These are phyloP conservation scores for Pantherophis guttatus DNA, from an alignment of 2,113 vertebrate genomes.

Conservation along the genomic window DNA sequence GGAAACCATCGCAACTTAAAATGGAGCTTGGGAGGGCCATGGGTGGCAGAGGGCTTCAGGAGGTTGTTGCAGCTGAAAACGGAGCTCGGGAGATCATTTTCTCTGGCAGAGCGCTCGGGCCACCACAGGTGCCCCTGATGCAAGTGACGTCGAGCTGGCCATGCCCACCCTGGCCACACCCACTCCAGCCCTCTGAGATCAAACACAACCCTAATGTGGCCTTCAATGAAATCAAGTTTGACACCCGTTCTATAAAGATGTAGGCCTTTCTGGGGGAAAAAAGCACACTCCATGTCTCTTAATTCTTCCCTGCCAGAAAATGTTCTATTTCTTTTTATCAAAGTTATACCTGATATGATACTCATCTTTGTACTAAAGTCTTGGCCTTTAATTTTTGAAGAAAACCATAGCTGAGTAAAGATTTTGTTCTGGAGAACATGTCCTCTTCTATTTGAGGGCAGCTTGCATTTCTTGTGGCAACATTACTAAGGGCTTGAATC, in stretches of 20 bases:
- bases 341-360: background rate
- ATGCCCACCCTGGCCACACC: too few species aligned
- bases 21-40: too few species aligned
- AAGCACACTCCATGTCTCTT: background rate
- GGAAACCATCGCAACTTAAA: too few species aligned
- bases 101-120: too few species aligned
- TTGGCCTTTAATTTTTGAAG: background rate
- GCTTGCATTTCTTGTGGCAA: background rate
- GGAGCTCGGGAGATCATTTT: too few species aligned
- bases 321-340: background rate
- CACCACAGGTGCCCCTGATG: too few species aligned
- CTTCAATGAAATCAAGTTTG: too few species aligned
- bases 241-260: background rate
- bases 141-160: too few species aligned
- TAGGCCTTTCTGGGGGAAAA: background rate
- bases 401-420: background rate
- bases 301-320: background rate
- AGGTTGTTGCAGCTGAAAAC: too few species aligned
- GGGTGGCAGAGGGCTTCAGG: too few species aligned
- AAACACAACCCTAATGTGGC: too few species aligned
- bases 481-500: background rate
- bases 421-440: background rate
- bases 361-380: background rate
- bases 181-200: too few species aligned
- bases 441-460: background rate